phyloP scores from a whole-genome alignment of 2,888 invertebrate species.

The Nemotelus nigrinus region DNA sequence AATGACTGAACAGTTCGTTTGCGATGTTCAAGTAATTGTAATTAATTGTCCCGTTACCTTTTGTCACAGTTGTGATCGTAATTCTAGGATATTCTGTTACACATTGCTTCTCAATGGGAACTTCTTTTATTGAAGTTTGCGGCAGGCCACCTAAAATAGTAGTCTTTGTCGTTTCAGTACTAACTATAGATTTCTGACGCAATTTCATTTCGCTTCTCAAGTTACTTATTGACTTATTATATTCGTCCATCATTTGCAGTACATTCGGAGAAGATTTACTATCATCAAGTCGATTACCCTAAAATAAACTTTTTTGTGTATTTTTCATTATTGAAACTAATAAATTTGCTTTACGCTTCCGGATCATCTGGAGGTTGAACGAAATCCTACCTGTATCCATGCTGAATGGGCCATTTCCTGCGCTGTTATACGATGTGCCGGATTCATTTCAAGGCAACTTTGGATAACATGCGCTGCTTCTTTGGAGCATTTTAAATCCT shows the following conservation, averaged over 20 bases:
- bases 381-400: slow-evolving; percentile 26
- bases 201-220: slow-evolving; percentile 9
- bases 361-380: not conserved
- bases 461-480: slow-evolving; percentile 7
- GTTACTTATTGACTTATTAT: not conserved
- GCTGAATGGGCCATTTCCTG: slow-evolving; percentile 34
- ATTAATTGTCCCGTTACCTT: not conserved
- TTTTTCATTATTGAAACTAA: not conserved
- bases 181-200: not conserved
- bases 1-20: too few species aligned
- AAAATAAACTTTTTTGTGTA: not conserved
- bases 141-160: not conserved
- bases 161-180: not conserved
- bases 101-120: not conserved
- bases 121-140: not conserved
- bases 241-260: slow-evolving; percentile 20
- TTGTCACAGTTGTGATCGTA: not conserved
- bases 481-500: slow-evolving; percentile 12
- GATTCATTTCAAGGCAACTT: slow-evolving; percentile 37
- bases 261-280: not conserved
- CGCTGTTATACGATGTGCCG: slow-evolving; percentile 34
- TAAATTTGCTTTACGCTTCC: not conserved
- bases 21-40: too few species aligned
- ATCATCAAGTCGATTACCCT: not conserved
- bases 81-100: not conserved